Base-by-base conservation (phyloP, 2,797 vertebrate genomes). In the Poeciliopsis paucimaculata region DNA sequence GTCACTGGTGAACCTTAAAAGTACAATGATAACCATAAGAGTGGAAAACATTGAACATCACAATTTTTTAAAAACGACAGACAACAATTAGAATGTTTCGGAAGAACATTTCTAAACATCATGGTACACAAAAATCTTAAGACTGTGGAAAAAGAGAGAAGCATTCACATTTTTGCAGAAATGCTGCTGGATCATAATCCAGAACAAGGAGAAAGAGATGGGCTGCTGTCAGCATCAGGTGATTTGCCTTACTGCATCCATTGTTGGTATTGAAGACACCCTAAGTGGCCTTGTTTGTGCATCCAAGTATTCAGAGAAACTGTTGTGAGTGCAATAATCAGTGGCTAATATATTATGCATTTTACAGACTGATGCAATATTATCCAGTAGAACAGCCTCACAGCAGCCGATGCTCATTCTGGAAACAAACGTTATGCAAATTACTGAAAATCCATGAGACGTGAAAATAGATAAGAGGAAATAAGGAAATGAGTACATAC, bases 1-100 rank as follows among this genome's bases (percentile, higher is more conserved):
- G 26, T 90, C 88, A 75, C 81, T 75, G 84, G 71, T 49, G 39
- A 86, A 82, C 81, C 94, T 93, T 77, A 71, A 15, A 86, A 51
- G 36, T 77, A 23, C 0, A 80, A 77, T 9, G 1, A 84, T 70
- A 28, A 70, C 3, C 15, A 76, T 31, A 43, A 16, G 12, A 16
- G 43, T 28, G 31, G n/a, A 12, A 68, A 68, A 39, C 3, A 5
- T 26, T 26, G 12, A 68, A 26, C 36, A 41, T 68, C 0, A 66
- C 18, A 41, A 10, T 1, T 51, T 51, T 20, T 7, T 49, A 5
- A 20, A 66, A 36, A 66, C 0, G 1, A 43, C 36, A 13, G 43
- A 45, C 41, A 46, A 28, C 26, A 16, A 28, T 71, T n/a, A 46
- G 0, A 16, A n/a, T 46, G 43, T 7, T 46, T 28, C 46, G 13